Conservation (phyloP, 2,888 invertebrate genomes). For the Hipparchia semele region DNA sequence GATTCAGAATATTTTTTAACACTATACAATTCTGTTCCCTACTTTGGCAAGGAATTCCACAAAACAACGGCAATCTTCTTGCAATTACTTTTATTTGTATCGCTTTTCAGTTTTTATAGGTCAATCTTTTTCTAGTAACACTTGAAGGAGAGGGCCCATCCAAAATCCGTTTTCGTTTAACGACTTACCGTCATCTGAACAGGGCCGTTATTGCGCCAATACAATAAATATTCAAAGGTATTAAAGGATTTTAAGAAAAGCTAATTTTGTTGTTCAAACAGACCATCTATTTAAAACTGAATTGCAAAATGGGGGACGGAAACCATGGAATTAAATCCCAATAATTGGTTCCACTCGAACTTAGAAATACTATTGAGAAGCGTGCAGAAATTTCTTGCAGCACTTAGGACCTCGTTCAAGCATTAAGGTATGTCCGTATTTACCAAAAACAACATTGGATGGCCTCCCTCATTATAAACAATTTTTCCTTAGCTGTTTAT, state of each 20-base stretch:
- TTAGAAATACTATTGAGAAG: too few relatives aligned
- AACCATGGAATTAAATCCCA: not conserved
- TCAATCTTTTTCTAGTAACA: constrained; percentile 15
- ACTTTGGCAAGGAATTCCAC: not conserved
- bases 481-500: too few relatives aligned
- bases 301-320: not conserved
- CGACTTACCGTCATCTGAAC: constrained; percentile 19
- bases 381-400: too few relatives aligned
- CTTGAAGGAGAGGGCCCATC: constrained; percentile 20
- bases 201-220: constrained; percentile 17
- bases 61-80: not conserved
- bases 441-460: too few relatives aligned
- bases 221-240: constrained; percentile 24
- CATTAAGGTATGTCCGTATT: too few relatives aligned
- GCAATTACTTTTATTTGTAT: constrained; percentile 19
- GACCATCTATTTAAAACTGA: not conserved
- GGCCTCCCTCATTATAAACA: too few relatives aligned
- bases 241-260: not conserved
- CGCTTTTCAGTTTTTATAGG: constrained; percentile 20
- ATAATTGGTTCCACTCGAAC: too few relatives aligned
- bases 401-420: too few relatives aligned
- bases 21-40: not conserved
- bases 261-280: constrained; percentile 13
- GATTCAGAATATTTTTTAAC: too few relatives aligned
- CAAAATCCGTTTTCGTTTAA: constrained; percentile 24